These are phyloP conservation scores for Hypsopygia costalis DNA, from an alignment of 2,888 invertebrate genomes.

Conservation along the genomic window DNA sequence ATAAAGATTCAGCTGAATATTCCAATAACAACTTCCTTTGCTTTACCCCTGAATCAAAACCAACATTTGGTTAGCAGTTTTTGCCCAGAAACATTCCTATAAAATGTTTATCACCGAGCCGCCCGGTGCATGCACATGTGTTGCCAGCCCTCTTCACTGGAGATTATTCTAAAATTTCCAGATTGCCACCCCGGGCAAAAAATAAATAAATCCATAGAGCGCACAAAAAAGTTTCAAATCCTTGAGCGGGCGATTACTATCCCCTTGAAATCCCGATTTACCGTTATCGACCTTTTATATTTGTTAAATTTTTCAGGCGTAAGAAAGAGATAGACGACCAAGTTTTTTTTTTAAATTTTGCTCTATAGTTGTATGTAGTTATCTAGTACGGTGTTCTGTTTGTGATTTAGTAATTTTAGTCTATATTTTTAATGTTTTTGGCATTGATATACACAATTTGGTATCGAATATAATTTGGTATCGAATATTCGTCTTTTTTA, in stretches of 20 bases:
- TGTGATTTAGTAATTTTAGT: background rate
- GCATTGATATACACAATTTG: too few species aligned
- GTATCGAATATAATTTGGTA: too few species aligned
- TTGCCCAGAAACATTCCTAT: slow-evolving; percentile 75
- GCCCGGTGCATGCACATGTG: slow-evolving; percentile 62
- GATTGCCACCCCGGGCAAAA: slow-evolving; percentile 78
- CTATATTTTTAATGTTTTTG: slow-evolving; percentile 24
- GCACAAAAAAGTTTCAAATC: slow-evolving; percentile 71
- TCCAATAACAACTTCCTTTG: slow-evolving; percentile 71
- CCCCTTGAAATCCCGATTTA: slow-evolving; percentile 68
- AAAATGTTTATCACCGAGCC: slow-evolving; percentile 76
- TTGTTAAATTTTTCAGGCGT: slow-evolving; percentile 29
- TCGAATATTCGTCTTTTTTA: too few species aligned
- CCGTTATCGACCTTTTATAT: slow-evolving; percentile 54
- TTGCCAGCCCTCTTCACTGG: slow-evolving; percentile 58
- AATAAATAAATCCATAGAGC: slow-evolving; percentile 71
- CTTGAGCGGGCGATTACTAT: slow-evolving; percentile 60
- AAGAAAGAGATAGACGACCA: slow-evolving; percentile 19
- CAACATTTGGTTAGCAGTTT: slow-evolving; percentile 74
- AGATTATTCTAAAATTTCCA: slow-evolving; percentile 78
- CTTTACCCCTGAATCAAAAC: slow-evolving; percentile 57
- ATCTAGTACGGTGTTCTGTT: background rate
- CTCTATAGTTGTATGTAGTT: slow-evolving; percentile 4
- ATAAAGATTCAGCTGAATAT: slow-evolving; percentile 36
- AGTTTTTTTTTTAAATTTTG: background rate